phyloP scores from a whole-genome alignment of 2,113 vertebrate genomes.

The Paratilapia polleni region DNA sequence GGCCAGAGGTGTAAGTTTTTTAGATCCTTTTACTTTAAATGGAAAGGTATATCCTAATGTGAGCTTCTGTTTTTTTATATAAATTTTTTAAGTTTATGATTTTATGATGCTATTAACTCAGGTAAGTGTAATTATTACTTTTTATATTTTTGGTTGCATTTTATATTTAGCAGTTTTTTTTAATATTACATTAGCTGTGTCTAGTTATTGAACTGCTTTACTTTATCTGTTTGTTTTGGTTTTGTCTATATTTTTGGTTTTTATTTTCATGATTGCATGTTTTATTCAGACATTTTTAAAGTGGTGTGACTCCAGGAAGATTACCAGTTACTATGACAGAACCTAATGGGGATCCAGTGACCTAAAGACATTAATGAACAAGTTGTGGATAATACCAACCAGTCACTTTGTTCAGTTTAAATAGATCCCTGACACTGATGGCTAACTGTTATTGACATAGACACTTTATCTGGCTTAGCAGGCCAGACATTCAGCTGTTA shows the following conservation, averaged over 20 bases:
- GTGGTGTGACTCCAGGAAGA: background rate
- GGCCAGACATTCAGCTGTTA: constrained; percentile 60
- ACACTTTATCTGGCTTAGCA: constrained; percentile 65
- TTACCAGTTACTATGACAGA: background rate
- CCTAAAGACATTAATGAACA: background rate
- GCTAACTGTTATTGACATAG: constrained; percentile 28
- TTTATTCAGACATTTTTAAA: background rate
- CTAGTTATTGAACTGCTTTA: too few species aligned
- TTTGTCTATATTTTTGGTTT: background rate
- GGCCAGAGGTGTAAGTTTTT: too few species aligned
- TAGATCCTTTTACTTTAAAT: too few species aligned
- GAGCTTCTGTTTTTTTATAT: too few species aligned
- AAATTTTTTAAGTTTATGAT: too few species aligned
- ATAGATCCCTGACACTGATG: background rate
- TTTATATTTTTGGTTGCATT: too few species aligned
- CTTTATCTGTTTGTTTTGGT: background rate
- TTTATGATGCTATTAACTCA: too few species aligned
- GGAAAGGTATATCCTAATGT: too few species aligned
- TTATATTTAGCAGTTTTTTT: too few species aligned
- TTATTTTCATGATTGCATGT: background rate
- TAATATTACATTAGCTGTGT: too few species aligned
- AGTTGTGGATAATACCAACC: background rate
- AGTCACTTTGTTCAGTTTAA: background rate
- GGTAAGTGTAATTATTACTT: too few species aligned
- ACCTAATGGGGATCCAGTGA: background rate